Percentiles rank a stretch among this genome's conserved stretches.
These are phyloP conservation scores for Lates japonicus DNA, from an alignment of 2,797 vertebrate genomes.

Conservation along the genomic window DNA sequence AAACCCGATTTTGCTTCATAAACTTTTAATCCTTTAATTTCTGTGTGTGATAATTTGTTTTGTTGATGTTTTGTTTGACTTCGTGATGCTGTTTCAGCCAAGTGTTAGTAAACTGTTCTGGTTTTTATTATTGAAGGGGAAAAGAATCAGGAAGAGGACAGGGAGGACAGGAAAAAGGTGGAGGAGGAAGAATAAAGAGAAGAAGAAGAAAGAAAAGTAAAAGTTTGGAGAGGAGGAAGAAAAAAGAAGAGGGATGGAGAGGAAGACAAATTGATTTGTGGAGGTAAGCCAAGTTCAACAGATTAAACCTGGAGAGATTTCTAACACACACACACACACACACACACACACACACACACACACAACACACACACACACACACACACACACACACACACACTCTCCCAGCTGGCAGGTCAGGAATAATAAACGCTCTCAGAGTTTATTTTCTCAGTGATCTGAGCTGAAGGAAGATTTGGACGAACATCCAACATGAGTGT, in stretches of 20 bases:
- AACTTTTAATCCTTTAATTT: too few species aligned
- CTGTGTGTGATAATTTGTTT: neutral
- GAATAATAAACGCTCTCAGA: slow-evolving; percentile 61
- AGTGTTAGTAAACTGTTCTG: neutral
- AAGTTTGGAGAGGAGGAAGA: neutral
- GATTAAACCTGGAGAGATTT: slow-evolving; percentile 29
- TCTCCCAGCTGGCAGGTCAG: slow-evolving; percentile 46
- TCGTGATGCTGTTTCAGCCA: neutral
- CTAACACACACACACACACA: slow-evolving; percentile 3
- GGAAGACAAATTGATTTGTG: slow-evolving; percentile 29
- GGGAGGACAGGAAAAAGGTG: too few species aligned
- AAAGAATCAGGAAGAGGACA: neutral
- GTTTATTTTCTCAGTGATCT: slow-evolving; percentile 71
- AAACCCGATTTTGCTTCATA: too few species aligned
- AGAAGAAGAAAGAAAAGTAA: neutral
- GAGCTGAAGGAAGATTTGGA: slow-evolving; percentile 64
- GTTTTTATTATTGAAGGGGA: neutral
- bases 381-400: slow-evolving; percentile 30
- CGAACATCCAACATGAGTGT: slow-evolving; percentile 50
- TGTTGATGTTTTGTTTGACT: neutral
- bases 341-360: slow-evolving; percentile 24
- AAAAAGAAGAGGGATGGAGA: neutral
- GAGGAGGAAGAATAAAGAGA: neutral
- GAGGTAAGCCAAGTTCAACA: slow-evolving; percentile 56
- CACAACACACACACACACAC: slow-evolving; percentile 39